Evolutionary conservation across 2,888 invertebrate species (phyloP).

Genomic region (Zhengitettix transpicula): DNA sequence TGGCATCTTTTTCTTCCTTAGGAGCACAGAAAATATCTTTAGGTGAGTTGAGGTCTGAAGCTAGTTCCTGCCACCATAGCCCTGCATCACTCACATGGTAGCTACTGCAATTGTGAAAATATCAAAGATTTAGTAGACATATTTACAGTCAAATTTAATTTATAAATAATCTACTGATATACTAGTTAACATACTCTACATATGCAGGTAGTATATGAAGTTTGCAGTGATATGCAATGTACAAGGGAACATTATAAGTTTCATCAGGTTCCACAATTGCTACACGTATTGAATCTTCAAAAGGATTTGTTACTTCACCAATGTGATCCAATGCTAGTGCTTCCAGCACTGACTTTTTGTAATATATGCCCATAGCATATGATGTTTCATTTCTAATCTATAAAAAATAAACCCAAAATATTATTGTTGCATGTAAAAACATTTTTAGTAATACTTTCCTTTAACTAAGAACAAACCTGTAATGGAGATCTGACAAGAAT

Average conservation of each 20-base stretch:
- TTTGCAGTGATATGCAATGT: conserved; percentile 65
- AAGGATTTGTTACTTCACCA: conserved; percentile 55
- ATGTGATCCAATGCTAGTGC: conserved; percentile 42
- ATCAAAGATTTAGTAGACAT: background rate
- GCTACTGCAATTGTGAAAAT: conserved; percentile 29
- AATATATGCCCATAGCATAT: conserved; percentile 55
- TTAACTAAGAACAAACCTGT: conserved; percentile 32
- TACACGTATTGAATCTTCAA: conserved; percentile 54
- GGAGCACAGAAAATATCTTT: conserved; percentile 51
- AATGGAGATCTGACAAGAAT: conserved; percentile 57
- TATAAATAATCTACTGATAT: background rate
- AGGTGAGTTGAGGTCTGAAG: conserved; percentile 43
- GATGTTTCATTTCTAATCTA: conserved; percentile 63
- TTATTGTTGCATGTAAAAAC: background rate
- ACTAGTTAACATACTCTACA: conserved; percentile 41
- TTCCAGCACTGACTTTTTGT: conserved; percentile 53
- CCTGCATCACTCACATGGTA: conserved; percentile 54
- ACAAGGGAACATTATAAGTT: conserved; percentile 56
- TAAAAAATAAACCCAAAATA: background rate
- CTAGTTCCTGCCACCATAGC: conserved; percentile 68
- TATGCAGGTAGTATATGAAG: conserved; percentile 57
- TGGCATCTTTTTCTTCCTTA: conserved; percentile 38
- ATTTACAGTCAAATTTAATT: background rate
- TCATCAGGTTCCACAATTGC: conserved; percentile 57
- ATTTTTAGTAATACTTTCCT: background rate